Evolutionary conservation across 92 coral and sea anemone genomes (phyloP).

Genomic region (Paragorgia papillata): DNA sequence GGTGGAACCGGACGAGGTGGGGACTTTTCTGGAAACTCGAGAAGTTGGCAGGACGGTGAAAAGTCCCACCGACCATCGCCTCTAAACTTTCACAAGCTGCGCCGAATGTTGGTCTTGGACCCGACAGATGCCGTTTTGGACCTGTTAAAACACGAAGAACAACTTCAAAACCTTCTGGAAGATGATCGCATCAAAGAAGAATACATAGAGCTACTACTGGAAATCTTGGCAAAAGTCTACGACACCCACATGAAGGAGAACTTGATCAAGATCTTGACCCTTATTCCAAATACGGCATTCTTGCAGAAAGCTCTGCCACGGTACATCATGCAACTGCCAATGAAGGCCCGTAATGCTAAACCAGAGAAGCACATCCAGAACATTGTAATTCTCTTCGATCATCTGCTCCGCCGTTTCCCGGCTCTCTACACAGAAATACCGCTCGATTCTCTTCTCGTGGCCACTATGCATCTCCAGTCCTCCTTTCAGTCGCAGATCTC

Average conservation of each 20-base stretch:
- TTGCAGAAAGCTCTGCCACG: slow-evolving; percentile 59
- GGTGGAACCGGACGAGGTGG: not conserved
- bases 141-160: slow-evolving; percentile 31
- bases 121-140: slow-evolving; percentile 35
- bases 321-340: slow-evolving; percentile 72
- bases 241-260: slow-evolving; percentile 67
- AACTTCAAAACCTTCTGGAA: slow-evolving; percentile 30
- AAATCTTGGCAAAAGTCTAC: slow-evolving; percentile 68
- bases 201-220: slow-evolving; percentile 62
- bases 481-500: not conserved
- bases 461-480: slow-evolving; percentile 10
- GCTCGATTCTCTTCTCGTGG: slow-evolving; percentile 57
- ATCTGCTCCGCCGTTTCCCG: slow-evolving; percentile 73
- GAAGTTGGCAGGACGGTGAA: not conserved
- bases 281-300: slow-evolving; percentile 64
- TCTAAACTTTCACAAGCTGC: slow-evolving; percentile 12
- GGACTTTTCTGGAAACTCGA: not conserved
- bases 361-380: slow-evolving; percentile 51
- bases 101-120: slow-evolving; percentile 18
- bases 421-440: slow-evolving; percentile 66
- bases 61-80: slow-evolving; percentile 27
- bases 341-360: slow-evolving; percentile 57
- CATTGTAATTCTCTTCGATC: slow-evolving; percentile 66
- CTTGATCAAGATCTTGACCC: slow-evolving; percentile 65
- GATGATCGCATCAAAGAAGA: slow-evolving; percentile 65